Conservation (phyloP, 2,113 vertebrate species). For the Tyrannus savana region DNA sequence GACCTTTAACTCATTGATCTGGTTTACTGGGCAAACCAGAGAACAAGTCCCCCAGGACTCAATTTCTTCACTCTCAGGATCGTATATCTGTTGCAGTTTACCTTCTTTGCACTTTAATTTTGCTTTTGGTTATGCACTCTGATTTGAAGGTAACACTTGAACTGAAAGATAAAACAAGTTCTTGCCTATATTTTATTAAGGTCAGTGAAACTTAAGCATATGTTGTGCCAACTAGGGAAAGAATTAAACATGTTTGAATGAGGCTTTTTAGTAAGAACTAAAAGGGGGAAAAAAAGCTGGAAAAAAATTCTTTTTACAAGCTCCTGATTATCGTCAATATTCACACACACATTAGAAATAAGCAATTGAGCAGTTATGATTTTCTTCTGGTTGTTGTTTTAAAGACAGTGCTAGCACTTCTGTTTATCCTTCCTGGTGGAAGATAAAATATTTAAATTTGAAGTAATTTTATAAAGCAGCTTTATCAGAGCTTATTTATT, state of each 20-base stretch:
- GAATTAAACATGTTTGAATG: neutral
- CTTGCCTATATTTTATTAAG: neutral
- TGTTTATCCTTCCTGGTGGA: neutral
- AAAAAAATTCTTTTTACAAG: neutral
- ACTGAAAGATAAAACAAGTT: neutral
- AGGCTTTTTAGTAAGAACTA: neutral
- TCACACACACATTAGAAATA: neutral
- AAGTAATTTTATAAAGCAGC: conserved; percentile 53
- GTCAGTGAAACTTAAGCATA: neutral
- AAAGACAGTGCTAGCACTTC: conserved; percentile 10
- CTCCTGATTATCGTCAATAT: neutral
- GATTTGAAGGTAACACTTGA: neutral
- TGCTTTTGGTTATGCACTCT: neutral
- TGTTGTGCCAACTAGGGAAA: neutral
- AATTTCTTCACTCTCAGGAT: neutral
- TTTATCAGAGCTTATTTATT: conserved; percentile 62
- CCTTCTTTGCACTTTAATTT: neutral
- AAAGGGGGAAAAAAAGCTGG: neutral
- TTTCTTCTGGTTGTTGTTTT: neutral
- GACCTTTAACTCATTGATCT: neutral
- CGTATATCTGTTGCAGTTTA: neutral
- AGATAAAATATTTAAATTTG: conserved; percentile 53
- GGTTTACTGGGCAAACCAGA: neutral
- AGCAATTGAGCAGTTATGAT: neutral
- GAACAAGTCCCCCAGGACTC: neutral